Conservation (phyloP, 2,797 vertebrate genomes). For the Channallabes apus region DNA sequence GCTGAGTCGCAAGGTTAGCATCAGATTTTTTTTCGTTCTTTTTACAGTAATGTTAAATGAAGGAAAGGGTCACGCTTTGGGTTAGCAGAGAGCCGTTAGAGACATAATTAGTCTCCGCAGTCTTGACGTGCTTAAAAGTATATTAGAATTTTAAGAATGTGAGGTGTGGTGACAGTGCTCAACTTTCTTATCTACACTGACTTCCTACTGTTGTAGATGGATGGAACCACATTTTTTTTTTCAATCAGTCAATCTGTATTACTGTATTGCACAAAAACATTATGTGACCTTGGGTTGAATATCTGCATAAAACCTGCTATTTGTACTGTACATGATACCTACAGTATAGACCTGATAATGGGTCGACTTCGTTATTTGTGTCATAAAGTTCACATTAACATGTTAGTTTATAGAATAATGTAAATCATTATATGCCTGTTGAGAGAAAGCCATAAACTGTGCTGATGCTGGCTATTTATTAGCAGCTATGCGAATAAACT, state of each 20-base stretch:
- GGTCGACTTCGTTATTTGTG: slow-evolving; percentile 11
- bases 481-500: slow-evolving; percentile 17
- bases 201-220: background rate
- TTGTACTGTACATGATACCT: background rate
- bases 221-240: background rate
- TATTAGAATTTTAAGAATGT: background rate
- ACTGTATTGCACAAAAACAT: background rate
- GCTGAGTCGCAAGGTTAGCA: slow-evolving; percentile 46
- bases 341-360: background rate
- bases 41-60: slow-evolving; percentile 27
- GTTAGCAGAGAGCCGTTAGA: slow-evolving; percentile 24
- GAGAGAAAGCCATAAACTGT: background rate
- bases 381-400: slow-evolving; percentile 9
- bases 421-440: slow-evolving; percentile 7
- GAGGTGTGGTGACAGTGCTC: background rate
- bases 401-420: slow-evolving; percentile 17
- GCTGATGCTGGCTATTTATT: slow-evolving; percentile 28
- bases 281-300: slow-evolving; percentile 6
- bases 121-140: background rate
- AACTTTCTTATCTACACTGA: background rate
- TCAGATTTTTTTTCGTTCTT: background rate
- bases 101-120: slow-evolving; percentile 22
- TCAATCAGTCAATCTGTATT: background rate
- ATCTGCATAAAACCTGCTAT: slow-evolving; percentile 13
- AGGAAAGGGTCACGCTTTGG: slow-evolving; percentile 2